phyloP scores from a whole-genome alignment of 2,113 vertebrate species.

The Phrynosoma platyrhinos region DNA sequence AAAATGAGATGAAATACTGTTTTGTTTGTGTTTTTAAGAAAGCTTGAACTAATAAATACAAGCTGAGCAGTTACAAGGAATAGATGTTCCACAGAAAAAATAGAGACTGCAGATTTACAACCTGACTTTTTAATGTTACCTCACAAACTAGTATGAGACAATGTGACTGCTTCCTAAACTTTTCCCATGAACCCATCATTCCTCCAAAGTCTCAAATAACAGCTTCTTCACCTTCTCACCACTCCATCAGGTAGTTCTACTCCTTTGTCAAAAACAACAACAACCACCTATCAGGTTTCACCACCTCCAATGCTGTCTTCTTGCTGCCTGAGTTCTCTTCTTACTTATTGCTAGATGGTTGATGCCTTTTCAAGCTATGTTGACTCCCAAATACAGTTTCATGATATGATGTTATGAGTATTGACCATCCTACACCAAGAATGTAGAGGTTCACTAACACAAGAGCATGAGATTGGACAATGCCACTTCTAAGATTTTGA shows the following conservation, averaged over 20 bases:
- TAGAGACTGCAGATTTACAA: conserved; percentile 62
- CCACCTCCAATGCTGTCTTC: background rate
- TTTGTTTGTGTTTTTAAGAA: conserved; percentile 73
- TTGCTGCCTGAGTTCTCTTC: background rate
- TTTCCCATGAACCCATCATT: background rate
- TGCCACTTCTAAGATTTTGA: background rate
- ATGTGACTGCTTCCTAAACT: conserved; percentile 1
- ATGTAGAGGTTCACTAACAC: background rate
- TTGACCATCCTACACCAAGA: too few relatives aligned
- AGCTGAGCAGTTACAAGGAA: conserved; percentile 69
- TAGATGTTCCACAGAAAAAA: conserved; percentile 57
- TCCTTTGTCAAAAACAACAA: background rate
- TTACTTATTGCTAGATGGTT: background rate
- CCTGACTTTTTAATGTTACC: conserved; percentile 45
- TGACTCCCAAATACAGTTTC: background rate
- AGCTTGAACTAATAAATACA: conserved; percentile 67
- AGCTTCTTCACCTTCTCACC: background rate
- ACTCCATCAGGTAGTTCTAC: background rate
- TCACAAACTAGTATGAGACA: conserved; percentile 43
- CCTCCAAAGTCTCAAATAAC: background rate
- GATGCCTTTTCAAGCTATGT: background rate
- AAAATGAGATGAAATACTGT: conserved; percentile 80
- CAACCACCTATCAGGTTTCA: too few relatives aligned
- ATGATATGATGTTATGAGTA: background rate
- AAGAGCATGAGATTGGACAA: background rate